A percentile compares a stretch with the other conserved stretches of the same genome.
Evolutionary conservation across 2,113 vertebrate genomes (phyloP).

Genomic region (Oriolus oriolus): DNA sequence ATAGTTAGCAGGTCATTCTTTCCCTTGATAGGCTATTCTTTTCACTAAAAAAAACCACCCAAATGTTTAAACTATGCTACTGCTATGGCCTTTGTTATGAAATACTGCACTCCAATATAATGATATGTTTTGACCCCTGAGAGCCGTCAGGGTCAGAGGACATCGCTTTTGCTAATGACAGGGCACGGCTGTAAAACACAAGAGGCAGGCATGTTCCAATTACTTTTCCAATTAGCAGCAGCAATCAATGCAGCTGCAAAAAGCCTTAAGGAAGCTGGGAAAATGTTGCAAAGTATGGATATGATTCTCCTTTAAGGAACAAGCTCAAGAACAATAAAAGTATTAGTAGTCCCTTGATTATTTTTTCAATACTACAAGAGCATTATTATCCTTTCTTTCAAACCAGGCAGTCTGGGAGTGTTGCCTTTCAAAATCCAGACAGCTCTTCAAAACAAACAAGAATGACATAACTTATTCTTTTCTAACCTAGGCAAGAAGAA

Average conservation of each 20-base stretch:
- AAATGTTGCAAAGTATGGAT: neutral
- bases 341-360: neutral
- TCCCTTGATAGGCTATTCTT: constrained; percentile 32
- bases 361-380: neutral
- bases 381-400: neutral
- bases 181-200: constrained; percentile 25
- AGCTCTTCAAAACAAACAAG: neutral
- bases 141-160: constrained; percentile 44
- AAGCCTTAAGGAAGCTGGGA: constrained; percentile 41
- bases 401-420: neutral
- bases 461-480: neutral
- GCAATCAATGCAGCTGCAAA: constrained; percentile 53
- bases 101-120: constrained; percentile 14
- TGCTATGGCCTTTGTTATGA: neutral
- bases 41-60: neutral
- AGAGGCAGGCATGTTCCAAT: constrained; percentile 52
- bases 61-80: neutral
- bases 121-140: constrained; percentile 20
- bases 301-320: neutral
- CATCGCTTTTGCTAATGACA: constrained; percentile 53
- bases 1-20: constrained; percentile 53
- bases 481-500: neutral
- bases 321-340: neutral
- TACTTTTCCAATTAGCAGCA: constrained; percentile 67
- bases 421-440: neutral